phyloP scores from a whole-genome alignment of 2,113 vertebrate genomes.

The Atrichornis clamosus region DNA sequence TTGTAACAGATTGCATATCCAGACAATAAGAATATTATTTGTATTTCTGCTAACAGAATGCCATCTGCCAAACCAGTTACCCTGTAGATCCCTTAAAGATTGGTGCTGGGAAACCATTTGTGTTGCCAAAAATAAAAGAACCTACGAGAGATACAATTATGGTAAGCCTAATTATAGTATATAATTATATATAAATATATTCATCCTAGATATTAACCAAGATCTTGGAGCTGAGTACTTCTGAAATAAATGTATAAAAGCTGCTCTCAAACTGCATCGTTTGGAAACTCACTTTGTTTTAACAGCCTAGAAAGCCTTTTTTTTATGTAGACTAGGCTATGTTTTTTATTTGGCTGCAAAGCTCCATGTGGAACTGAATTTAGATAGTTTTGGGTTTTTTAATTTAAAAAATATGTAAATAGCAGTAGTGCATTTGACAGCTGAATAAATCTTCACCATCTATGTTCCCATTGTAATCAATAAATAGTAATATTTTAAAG shows the following conservation, averaged over 20 bases:
- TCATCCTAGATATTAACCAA: not conserved
- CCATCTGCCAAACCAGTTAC: constrained; percentile 63
- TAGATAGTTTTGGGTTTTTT: not conserved
- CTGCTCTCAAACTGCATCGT: not conserved
- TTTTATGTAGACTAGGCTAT: not conserved
- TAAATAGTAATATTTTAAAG: not conserved
- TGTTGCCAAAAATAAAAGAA: constrained; percentile 69
- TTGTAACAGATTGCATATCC: not conserved
- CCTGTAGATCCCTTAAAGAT: constrained; percentile 74
- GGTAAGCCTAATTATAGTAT: constrained; percentile 70
- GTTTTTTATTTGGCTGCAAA: not conserved
- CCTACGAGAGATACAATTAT: constrained; percentile 77
- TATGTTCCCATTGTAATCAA: not conserved
- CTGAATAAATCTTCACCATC: not conserved
- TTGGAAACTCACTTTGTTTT: not conserved
- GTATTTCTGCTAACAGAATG: constrained; percentile 68
- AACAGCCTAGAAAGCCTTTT: not conserved
- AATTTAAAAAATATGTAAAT: not conserved
- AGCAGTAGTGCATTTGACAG: not conserved
- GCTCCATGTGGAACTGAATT: not conserved
- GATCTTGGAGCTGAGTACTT: not conserved
- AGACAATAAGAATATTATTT: not conserved
- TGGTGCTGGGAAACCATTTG: not conserved
- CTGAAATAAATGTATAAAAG: not conserved
- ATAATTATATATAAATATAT: too few relatives aligned